These are phyloP conservation scores for Stenodema calcarata DNA, from an alignment of 2,888 invertebrate species.

Conservation along the genomic window DNA sequence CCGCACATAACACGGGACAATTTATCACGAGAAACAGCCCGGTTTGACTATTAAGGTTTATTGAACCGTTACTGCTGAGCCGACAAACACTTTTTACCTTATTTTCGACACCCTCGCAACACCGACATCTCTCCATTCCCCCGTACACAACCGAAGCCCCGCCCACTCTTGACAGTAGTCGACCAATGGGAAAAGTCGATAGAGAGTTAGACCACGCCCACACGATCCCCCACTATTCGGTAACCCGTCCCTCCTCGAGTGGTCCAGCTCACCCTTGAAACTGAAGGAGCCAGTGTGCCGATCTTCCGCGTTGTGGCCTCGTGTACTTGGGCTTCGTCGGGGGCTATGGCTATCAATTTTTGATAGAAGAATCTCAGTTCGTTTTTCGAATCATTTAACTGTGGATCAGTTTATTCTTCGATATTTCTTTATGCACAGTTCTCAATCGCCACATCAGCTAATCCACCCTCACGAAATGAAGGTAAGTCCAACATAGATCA, in stretches of 20 bases:
- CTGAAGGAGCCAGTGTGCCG: background rate
- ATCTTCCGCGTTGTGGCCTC: constrained; percentile 6
- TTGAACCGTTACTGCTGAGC: constrained; percentile 20
- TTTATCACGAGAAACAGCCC: background rate
- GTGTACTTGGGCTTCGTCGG: background rate
- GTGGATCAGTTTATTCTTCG: background rate
- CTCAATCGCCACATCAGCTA: background rate
- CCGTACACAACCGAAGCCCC: background rate
- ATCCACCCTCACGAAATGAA: constrained; percentile 5
- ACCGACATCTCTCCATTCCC: background rate
- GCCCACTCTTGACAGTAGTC: background rate
- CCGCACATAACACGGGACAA: background rate
- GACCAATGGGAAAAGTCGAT: background rate
- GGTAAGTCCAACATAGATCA: background rate
- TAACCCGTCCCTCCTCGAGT: background rate
- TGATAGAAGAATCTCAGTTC: background rate
- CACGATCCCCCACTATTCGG: background rate
- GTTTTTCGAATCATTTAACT: background rate
- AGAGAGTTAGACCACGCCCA: background rate
- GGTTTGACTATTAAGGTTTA: constrained; percentile 10
- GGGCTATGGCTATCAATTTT: background rate
- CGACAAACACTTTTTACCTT: constrained; percentile 19
- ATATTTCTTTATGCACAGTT: background rate
- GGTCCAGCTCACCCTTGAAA: constrained; percentile 1
- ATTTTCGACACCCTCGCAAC: background rate